phyloP scores from a whole-genome alignment of 2,797 vertebrate species.

The Thripadectes ignobilis region DNA sequence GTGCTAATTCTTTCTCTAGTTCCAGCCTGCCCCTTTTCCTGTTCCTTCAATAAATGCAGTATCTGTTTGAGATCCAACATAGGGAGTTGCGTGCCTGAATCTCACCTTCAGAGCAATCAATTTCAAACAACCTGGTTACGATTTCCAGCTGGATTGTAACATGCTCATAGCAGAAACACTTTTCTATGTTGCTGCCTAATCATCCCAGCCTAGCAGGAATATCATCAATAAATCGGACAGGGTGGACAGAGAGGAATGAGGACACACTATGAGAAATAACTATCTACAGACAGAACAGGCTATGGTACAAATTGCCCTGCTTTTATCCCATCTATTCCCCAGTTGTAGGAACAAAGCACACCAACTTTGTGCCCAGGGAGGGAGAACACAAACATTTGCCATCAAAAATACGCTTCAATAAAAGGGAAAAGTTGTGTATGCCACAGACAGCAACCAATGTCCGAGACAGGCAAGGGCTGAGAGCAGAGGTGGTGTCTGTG shows the following conservation, averaged over 20 bases:
- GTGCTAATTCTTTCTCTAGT: too few relatives aligned
- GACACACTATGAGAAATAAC: background rate
- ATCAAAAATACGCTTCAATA: fast-evolving
- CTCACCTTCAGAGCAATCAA: too few relatives aligned
- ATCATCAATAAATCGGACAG: background rate
- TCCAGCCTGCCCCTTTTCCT: too few relatives aligned
- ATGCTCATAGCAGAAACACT: background rate
- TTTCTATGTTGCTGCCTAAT: background rate
- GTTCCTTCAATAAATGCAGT: too few relatives aligned
- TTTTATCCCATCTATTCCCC: background rate
- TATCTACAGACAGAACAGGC: background rate
- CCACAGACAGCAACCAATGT: fast-evolving
- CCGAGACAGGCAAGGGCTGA: fast-evolving
- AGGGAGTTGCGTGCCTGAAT: too few relatives aligned
- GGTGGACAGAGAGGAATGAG: background rate
- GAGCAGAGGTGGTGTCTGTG: background rate
- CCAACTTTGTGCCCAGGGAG: background rate
- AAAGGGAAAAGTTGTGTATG: background rate
- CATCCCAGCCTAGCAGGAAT: background rate
- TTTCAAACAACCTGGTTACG: too few relatives aligned
- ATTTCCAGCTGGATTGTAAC: too few relatives aligned
- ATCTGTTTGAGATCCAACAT: too few relatives aligned
- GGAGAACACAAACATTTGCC: background rate
- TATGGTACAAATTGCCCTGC: background rate
- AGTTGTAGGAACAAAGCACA: background rate